Base-by-base conservation (phyloP, 2,888 invertebrate genomes). In the Tineola bisselliella region DNA sequence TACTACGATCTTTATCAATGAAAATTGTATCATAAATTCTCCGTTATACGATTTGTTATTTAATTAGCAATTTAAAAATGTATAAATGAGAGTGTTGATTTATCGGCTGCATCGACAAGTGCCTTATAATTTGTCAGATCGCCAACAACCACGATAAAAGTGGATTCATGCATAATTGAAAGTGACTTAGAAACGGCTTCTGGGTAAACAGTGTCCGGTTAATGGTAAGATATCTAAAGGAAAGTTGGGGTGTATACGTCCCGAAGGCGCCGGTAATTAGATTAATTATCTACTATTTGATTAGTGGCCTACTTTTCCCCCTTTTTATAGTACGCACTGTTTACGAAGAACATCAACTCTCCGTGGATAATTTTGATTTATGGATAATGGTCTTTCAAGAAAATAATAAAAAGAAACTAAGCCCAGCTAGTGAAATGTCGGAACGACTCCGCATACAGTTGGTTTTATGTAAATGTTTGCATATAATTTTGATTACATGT, bases 51-150 rank as follows among this genome's bases (percentile, higher is more conserved):
- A 15, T 6, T 48, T 17, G n/a, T 48, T 48, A 15, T 48, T 8
- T 5, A 15, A 15, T 48, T 13, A 15, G 48, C 15, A 8, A n/a
- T 10, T 48, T 17, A 17, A n/a, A 15, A 48, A 48, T 48, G 48
- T 48, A n/a, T 13, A 15, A 48, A 13, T 8, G 25, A 54, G 25
- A 12, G 18, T 5, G 54, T 54, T 17, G 54, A 8, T 54, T 17
- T 10, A 12, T 54, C 54, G 5, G 18, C n/a, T 25, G 6, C 10
- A 25, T 54, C 69, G 69, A 68, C 71, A 62, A 66, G 66, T 64
- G 68, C 72, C 65, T 65, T 76, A 67, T 74, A 77, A 79, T 79
- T 79, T 78, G 75, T 76, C 71, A 70, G 70, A 67, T 75, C 70
- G 70, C 72, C 73, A 70, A 69, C 68, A 64, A 64, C 65, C 65